Conservation (phyloP, 30 jellyfish, hydroid and myxozoan species). For the Aurelia sp. region DNA sequence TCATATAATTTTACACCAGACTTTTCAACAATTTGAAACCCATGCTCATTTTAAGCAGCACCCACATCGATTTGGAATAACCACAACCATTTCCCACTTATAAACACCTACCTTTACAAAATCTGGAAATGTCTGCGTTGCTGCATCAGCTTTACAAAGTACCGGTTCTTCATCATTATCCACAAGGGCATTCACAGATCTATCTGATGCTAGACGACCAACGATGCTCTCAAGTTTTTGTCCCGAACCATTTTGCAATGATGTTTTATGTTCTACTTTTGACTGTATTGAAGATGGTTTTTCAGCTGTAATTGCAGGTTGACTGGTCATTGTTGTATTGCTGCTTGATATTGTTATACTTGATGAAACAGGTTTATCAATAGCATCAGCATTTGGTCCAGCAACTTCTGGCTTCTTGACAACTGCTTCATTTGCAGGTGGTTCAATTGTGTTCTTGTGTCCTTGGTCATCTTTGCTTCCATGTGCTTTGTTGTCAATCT, state of each 20-base stretch:
- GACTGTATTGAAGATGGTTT: not conserved
- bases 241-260: slow-evolving; percentile 67
- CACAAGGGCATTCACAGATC: slow-evolving; percentile 7
- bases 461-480: not conserved
- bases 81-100: not conserved
- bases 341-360: not conserved
- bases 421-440: not conserved
- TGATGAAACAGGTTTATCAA: not conserved
- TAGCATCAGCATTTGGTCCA: not conserved
- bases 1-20: no score
- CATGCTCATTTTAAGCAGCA: no score
- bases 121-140: slow-evolving; percentile 72
- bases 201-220: slow-evolving; percentile 64
- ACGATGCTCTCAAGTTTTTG: slow-evolving; percentile 69
- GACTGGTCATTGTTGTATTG: not conserved
- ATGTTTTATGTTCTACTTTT: slow-evolving; percentile 10
- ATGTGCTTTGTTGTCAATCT: not conserved
- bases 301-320: not conserved
- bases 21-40: no score
- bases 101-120: slow-evolving; percentile 47
- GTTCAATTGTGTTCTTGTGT: not conserved
- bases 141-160: slow-evolving; percentile 60
- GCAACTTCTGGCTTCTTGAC: not conserved
- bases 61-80: no score
- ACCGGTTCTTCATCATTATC: slow-evolving; percentile 45